Evolutionary conservation across 2,113 vertebrate species (phyloP).

Genomic region (Zapornia atra): DNA sequence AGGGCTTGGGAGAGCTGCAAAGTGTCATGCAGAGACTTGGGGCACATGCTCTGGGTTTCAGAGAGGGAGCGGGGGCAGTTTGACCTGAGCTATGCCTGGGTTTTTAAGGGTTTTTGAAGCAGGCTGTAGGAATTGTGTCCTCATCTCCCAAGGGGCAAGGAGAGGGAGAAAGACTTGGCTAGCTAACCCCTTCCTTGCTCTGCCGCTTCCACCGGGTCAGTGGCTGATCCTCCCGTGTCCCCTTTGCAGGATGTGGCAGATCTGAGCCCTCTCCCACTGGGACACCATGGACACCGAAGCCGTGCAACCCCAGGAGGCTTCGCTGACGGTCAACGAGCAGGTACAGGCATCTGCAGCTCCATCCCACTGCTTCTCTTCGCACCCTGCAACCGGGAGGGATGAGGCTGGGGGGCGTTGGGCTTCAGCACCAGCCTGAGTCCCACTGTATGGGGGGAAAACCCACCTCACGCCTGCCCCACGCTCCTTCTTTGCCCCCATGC

Average conservation of each 20-base stretch:
- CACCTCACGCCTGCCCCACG: accelerated
- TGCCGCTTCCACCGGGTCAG: neutral
- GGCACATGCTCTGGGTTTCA: neutral
- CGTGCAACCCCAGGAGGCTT: constrained; percentile 78
- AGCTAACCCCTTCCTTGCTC: neutral
- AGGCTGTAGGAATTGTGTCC: neutral
- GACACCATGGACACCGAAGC: constrained; percentile 87
- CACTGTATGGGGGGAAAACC: accelerated
- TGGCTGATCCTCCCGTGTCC: neutral
- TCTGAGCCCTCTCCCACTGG: constrained; percentile 53
- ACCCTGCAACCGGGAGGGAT: neutral
- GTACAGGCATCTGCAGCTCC: constrained; percentile 53
- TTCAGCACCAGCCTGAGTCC: neutral
- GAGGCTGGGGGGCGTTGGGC: accelerated
- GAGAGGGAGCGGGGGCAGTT: accelerated
- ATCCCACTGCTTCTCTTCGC: no score
- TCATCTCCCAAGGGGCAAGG: neutral
- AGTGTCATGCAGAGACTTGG: accelerated
- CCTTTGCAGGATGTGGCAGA: constrained; percentile 77
- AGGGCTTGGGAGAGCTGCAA: neutral
- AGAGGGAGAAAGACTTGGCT: neutral
- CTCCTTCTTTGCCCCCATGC: neutral
- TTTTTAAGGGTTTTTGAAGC: neutral
- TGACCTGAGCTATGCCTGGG: no score
- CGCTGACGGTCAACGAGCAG: constrained; percentile 93